Base-by-base conservation (phyloP, 2,888 invertebrate species). In the Polietes domitor region DNA sequence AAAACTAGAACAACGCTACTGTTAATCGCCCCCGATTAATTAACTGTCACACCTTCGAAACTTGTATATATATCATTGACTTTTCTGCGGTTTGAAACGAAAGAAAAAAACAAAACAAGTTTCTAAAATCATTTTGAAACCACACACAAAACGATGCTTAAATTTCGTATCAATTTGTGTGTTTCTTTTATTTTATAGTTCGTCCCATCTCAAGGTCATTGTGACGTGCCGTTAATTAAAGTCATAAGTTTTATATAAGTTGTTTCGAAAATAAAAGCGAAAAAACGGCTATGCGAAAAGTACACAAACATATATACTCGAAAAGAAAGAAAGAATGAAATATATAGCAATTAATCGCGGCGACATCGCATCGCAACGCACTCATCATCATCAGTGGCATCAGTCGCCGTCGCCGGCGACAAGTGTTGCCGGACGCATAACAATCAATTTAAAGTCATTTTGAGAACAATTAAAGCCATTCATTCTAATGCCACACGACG, bases 331-430 rank as follows among this genome's bases (percentile, higher is more conserved):
- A 53, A 58, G 26, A 58, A 9, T 2, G 15, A 58, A 26, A 58
- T 58, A 26, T 58, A 58, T 6, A 58, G 58, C 24, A 58, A 58
- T 58, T 58, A 58, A 58, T 58, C 58, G 58, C 58, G 3, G 21
- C 50, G 17, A 50, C 50, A 50, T 32, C 32, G 43, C n/a, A n/a
- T n/a, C n/a, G n/a, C n/a, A n/a, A n/a, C n/a, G n/a, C n/a, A n/a
- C n/a, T n/a, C n/a, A n/a, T n/a, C n/a, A n/a, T n/a, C n/a, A n/a
- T n/a, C n/a, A n/a, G n/a, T n/a, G n/a, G n/a, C n/a, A n/a, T n/a
- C n/a, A n/a, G n/a, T n/a, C n/a, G n/a, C n/a, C n/a, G n/a, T n/a
- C n/a, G n/a, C n/a, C 47, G n/a, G 15, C 58, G 58, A 58, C 58
- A 58, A 58, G 4, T 24, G 24, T 7, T 21, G 26, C 7, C 58